Evolutionary conservation across 1,140 invertebrate species (phyloP), one percentile per base, ranked within the genome.

Genomic region (Bombus superbus): DNA sequence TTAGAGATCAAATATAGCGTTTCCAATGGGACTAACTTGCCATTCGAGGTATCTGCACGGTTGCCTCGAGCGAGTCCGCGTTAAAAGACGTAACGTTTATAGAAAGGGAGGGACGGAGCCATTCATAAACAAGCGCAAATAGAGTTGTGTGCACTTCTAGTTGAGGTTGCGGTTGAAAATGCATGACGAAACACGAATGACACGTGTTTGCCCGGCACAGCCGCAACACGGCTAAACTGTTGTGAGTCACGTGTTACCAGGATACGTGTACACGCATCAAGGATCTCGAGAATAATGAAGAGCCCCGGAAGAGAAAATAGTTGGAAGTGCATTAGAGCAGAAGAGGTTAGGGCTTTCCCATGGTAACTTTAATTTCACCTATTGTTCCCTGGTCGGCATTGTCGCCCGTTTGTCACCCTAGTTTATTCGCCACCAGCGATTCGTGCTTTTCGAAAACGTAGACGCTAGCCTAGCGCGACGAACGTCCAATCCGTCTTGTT

Each of bases 311-410:
- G 84, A 76, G 87, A 89, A 89, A 91, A 89, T 85, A 82, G 87
- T 81, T 77, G 83, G 81, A 88, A 91, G 90, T 91, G 93, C 94
- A 92, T 89, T 92, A 88, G 92, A 94, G 92, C 91, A 92, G 94
- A 95, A 94, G 92, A 94, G 92, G 87, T 92, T 93, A 89, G 90
- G 92, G 91, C 22, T 94, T 95, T 94, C 94, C 94, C 94, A 95
- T 94, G 93, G 93, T 94, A 92, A 94, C 91, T 94, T 94, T 92
- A 92, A 94, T 94, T 94, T 93, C 87, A 79, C 71, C 87, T 91
- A 93, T 94, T 93, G 92, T 92, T 92, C 90, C 83, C 92, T 22
- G 62, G 89, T 84, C 87, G 85, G 82, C 78, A 83, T 92, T 90
- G 91, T 86, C 88, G 91, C 87, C 88, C 92, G 90, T 91, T 93